Base-by-base conservation (phyloP, 2,797 vertebrate genomes). In the Micromesistius poutassou region DNA sequence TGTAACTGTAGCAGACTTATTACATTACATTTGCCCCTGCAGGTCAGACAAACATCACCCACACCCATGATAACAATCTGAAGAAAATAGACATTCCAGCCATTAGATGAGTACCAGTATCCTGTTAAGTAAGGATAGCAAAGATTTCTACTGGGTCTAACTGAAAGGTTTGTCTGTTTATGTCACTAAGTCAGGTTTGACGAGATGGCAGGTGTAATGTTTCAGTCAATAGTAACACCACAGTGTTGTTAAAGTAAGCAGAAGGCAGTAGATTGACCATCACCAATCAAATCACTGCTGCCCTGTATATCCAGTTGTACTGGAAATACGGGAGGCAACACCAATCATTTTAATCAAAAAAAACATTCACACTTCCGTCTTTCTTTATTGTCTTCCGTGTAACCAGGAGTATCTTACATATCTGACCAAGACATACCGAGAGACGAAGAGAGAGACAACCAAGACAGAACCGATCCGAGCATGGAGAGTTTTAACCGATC, bases 401-500 rank as follows among this genome's bases (percentile, higher is more conserved):
- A 46, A 8, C 3, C 83, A 89, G 86, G 75, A 40, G 71, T 68
- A 28, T 42, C 76, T 66, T 25, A 40, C 74, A 74, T 78, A 77
- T 75, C 73, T 82, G 79, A 86, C 68, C 86, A 82, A 90, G 77
- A 72, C 28, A 38, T 79, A 68, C 78, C 80, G 76, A 78, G 77
- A 83, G 77, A 81, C 62, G 28, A 10, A 28, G 62, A 28, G 6
- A 62, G n/a, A 68, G 25, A 68, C 55, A n/a, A 62, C 55, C 55
- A 62, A 62, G 22, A 62, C 8, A 82, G 70, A 81, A 30, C 72
- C 76, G 78, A 73, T 84, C 88, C 75, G 25, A 68, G 62, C 25
- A 94, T 94, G 93, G 91, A 89, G 72, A 80, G 55, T 4, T 73
- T 55, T 50, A 94, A 92, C 78, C 81, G 79, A 35, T 92, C 91